Evolutionary conservation across 2,113 vertebrate species (phyloP).

Genomic region (Cervus canadensis): DNA sequence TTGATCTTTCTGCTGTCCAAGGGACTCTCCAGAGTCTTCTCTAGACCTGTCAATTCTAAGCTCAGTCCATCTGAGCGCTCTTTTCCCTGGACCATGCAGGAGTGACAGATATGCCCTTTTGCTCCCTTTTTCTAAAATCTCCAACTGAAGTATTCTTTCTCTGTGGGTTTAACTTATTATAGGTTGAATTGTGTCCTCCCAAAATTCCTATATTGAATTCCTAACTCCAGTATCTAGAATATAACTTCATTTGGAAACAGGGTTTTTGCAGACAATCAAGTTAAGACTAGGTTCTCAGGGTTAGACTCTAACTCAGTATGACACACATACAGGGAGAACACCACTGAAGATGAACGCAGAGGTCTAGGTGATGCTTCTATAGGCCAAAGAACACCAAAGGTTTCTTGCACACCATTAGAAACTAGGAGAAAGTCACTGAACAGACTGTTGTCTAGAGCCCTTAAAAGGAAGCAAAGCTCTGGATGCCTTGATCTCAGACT

Average conservation of each 20-base stretch:
- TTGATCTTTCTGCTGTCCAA: not conserved
- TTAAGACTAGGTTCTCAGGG: not conserved
- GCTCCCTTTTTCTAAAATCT: not conserved
- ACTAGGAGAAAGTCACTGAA: not conserved
- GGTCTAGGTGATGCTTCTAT: not conserved
- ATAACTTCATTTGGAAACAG: not conserved
- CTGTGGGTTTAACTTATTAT: not conserved
- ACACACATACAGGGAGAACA: not conserved
- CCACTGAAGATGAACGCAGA: not conserved
- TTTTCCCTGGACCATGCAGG: not conserved
- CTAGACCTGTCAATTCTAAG: not conserved
- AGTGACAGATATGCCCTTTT: not conserved
- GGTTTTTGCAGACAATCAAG: not conserved
- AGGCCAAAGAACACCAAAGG: not conserved
- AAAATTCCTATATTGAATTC: not conserved
- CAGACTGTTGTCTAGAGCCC: not conserved
- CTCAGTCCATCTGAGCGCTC: not conserved
- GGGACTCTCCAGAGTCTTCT: not conserved
- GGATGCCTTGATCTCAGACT: not conserved
- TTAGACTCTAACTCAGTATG: not conserved
- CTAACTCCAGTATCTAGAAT: not conserved
- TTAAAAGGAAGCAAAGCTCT: not conserved
- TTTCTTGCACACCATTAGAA: not conserved
- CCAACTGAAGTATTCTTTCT: not conserved
- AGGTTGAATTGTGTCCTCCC: not conserved